Evolutionary conservation across 2,888 invertebrate genomes (phyloP), one percentile per base, ranked within the genome.

Genomic region (Abrostola tripartita): DNA sequence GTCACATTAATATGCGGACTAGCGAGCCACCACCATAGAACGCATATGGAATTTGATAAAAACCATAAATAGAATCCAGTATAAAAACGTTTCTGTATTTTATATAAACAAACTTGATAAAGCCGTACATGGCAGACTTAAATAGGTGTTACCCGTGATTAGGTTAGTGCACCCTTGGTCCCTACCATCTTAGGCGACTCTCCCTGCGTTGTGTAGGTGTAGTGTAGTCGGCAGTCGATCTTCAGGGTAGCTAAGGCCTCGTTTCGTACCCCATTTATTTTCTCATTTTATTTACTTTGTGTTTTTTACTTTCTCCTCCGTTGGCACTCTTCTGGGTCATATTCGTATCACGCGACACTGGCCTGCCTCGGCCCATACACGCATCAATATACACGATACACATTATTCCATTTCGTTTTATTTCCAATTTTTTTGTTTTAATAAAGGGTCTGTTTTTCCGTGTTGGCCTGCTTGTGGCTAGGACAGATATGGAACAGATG

Each of bases 311-410:
- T 65, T 49, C 54, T 67, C 57, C 65, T 73, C 53, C 64, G 55
- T 76, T 76, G 77, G 90, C 92, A 92, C 91, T 89, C 84, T 86
- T 86, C 83, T 79, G 78, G 86, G 92, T 93, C 93, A 92, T 92
- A 92, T 92, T 90, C 88, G 85, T 91, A 90, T 90, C 92, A 91
- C 90, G 87, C 77, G 85, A 92, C 92, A 92, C 92, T 71, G 89
- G 88, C 85, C 85, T 37, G 24, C n/a, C 50, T 68, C 55, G 62
- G 81, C 83, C 79, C 82, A 83, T 85, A 93, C 93, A 93, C 89
- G 88, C 89, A 89, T 88, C 83, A 84, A 79, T 74, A 79, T 75
- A 92, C 93, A 93, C 92, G 85, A 86, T 82, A 93, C 92, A 92
- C 91, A 87, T 76, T 79, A 70, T 81, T 82, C 78, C 65, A 70